These are phyloP conservation scores for Drosophila longiperda DNA, from an alignment of 2,888 invertebrate genomes.

Conservation along the genomic window DNA sequence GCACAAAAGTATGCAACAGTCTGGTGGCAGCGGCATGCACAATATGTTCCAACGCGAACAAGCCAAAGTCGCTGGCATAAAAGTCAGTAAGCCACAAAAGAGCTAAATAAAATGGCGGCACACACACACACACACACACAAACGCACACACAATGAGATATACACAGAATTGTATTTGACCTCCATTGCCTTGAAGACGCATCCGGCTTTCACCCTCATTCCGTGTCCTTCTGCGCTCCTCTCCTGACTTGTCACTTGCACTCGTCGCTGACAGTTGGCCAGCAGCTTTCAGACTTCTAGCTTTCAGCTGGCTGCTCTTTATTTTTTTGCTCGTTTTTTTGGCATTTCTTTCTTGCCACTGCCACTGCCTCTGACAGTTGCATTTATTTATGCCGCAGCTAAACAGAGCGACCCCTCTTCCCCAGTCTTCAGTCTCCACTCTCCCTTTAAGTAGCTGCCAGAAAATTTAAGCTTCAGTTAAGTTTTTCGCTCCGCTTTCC, in stretches of 20 bases:
- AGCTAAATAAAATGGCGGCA: constrained; percentile 52
- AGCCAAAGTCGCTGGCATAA: constrained; percentile 24
- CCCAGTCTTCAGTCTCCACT: background rate
- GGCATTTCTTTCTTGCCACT: constrained; percentile 37
- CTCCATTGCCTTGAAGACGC: constrained; percentile 56
- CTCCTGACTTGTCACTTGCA: constrained; percentile 69
- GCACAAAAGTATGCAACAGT: constrained; percentile 72
- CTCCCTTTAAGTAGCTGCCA: constrained; percentile 26
- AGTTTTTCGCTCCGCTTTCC: constrained; percentile 10
- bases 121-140: constrained; percentile 11
- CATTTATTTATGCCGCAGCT: constrained; percentile 65
- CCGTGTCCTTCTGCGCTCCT: constrained; percentile 22
- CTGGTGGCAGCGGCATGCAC: constrained; percentile 68
- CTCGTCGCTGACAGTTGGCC: constrained; percentile 71
- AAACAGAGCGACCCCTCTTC: constrained; percentile 21
- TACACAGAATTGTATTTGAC: constrained; percentile 54
- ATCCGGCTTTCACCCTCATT: constrained; percentile 45
- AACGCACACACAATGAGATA: background rate
- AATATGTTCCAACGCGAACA: constrained; percentile 52
- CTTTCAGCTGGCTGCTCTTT: constrained; percentile 31
- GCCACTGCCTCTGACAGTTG: constrained; percentile 65
- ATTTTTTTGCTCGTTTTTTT: constrained; percentile 5
- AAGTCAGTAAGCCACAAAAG: constrained; percentile 39
- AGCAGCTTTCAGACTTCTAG: constrained; percentile 61
- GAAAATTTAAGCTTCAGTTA: constrained; percentile 18